Conservation (phyloP, 53 echinoderm and acorn worm species). For the Apostichopus leukothele region DNA sequence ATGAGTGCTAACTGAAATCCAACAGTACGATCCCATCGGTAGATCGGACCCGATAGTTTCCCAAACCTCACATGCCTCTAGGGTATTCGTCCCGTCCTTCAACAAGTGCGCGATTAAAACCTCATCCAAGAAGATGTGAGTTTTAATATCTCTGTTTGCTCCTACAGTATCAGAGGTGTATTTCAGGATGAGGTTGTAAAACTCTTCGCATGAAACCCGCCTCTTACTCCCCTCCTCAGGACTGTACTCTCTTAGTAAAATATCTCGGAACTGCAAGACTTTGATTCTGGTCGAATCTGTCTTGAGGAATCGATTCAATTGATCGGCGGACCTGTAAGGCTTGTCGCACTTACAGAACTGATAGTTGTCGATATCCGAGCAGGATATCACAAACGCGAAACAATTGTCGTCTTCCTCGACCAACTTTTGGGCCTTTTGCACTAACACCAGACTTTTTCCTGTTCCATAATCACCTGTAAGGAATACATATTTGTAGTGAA, state of each 20-base stretch:
- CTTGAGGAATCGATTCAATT: neutral
- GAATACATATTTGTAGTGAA: neutral
- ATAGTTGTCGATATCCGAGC: conserved; percentile 26
- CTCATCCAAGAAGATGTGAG: conserved; percentile 9
- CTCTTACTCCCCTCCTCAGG: neutral
- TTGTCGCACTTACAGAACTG: neutral
- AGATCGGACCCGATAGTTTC: neutral
- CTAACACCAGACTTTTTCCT: conserved; percentile 38
- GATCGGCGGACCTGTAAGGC: conserved; percentile 17
- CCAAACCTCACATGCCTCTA: neutral
- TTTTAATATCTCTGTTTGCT: neutral
- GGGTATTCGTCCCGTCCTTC: neutral
- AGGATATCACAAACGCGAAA: neutral
- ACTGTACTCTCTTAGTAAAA: neutral
- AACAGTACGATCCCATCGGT: neutral
- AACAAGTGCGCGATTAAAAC: neutral
- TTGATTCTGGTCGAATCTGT: neutral
- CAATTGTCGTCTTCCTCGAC: neutral
- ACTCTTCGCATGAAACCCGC: neutral
- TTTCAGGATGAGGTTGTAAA: neutral
- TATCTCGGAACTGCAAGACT: neutral
- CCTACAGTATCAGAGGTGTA: neutral
- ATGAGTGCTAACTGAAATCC: neutral
- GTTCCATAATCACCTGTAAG: conserved; percentile 22
- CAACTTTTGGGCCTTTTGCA: conserved; percentile 5